phyloP scores from a whole-genome alignment of 2,888 invertebrate genomes.

The Drosophila planitibia region DNA sequence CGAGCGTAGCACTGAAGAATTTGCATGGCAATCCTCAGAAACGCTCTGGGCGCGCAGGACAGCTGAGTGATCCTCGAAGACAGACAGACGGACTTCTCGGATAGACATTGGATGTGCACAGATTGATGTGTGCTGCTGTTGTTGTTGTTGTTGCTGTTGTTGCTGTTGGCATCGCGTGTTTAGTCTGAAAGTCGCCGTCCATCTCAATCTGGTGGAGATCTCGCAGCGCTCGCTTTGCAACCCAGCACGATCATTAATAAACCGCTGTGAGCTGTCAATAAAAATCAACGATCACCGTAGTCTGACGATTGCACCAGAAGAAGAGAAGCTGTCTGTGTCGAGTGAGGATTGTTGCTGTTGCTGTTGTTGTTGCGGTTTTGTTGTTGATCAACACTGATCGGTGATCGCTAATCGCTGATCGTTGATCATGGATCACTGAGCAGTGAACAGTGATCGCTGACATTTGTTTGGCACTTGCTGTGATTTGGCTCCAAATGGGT shows the following conservation, averaged over 20 bases:
- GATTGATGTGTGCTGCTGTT: conserved; percentile 69
- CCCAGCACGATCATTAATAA: conserved; percentile 83
- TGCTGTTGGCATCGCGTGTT: conserved; percentile 61
- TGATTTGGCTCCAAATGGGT: conserved; percentile 61
- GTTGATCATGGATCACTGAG: conserved; percentile 44
- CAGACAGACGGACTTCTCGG: conserved; percentile 38
- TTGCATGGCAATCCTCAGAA: conserved; percentile 51
- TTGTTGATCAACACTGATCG: conserved; percentile 24
- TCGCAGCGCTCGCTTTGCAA: conserved; percentile 15
- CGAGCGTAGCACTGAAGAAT: conserved; percentile 38
- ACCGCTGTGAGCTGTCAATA: conserved; percentile 84
- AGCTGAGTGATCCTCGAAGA: conserved; percentile 65
- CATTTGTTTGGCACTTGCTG: conserved; percentile 73
- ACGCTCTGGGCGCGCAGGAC: conserved; percentile 38
- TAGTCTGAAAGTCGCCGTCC: conserved; percentile 13
- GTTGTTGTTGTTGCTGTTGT: not conserved
- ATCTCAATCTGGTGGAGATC: conserved; percentile 24
- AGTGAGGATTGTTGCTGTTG: conserved; percentile 16
- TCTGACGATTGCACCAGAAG: conserved; percentile 19
- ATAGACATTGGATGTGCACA: conserved; percentile 45
- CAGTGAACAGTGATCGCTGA: conserved; percentile 35
- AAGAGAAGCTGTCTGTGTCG: conserved; percentile 1
- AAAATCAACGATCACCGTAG: conserved; percentile 69
- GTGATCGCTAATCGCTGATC: conserved; percentile 2
- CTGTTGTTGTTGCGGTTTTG: conserved; percentile 35